phyloP scores from a whole-genome alignment of 1,140 invertebrate genomes.

The Atopsyche davidsoni region DNA sequence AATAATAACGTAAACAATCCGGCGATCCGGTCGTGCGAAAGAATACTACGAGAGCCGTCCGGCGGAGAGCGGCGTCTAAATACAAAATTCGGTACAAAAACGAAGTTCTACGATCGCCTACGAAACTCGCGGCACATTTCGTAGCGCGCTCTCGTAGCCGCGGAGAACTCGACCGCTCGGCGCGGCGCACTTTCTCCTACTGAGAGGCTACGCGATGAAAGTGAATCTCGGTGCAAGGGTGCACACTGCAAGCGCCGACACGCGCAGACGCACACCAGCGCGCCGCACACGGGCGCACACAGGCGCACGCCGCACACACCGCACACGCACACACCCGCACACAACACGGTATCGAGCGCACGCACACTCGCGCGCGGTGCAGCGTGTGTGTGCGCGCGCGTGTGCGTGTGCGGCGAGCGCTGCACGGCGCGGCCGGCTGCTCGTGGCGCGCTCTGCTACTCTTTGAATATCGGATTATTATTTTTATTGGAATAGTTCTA shows the following conservation, averaged over 20 bases:
- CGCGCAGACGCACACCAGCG: background rate
- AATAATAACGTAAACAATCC: too few species aligned
- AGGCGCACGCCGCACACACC: constrained; percentile 3
- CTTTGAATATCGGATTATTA: too few species aligned
- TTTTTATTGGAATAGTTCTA: background rate
- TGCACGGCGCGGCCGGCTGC: too few species aligned
- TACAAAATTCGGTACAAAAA: too few species aligned
- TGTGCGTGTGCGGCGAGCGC: background rate
- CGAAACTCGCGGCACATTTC: constrained; percentile 21
- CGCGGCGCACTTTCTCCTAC: constrained; percentile 33
- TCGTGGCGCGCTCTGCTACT: too few species aligned
- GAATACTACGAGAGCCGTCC: too few species aligned
- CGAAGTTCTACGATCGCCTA: constrained; percentile 2
- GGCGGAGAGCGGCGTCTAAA: too few species aligned
- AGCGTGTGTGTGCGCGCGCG: background rate
- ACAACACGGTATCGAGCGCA: background rate
- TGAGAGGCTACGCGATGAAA: constrained; percentile 32
- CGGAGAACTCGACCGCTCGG: constrained; percentile 35
- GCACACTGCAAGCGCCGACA: background rate
- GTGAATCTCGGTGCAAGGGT: constrained; percentile 24
- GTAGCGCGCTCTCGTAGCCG: constrained; percentile 21
- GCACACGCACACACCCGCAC: background rate
- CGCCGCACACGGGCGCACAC: constrained; percentile 3
- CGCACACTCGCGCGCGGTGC: background rate
- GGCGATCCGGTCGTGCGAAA: too few species aligned